Evolutionary conservation across 1,140 invertebrate species (phyloP), one percentile per base, ranked within the genome.

Genomic region (Patella vulgata): DNA sequence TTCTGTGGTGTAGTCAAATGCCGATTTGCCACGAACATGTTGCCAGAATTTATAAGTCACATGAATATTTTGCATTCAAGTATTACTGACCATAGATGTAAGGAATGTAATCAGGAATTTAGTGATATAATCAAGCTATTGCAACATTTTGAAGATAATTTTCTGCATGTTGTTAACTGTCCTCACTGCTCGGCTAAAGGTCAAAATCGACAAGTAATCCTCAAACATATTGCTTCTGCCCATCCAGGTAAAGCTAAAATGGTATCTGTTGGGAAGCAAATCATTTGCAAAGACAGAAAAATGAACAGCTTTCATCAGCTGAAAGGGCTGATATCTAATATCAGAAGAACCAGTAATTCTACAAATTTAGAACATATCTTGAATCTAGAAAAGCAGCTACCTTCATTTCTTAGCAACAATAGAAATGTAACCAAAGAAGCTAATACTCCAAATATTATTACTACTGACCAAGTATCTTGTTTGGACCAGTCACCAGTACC

Each of bases 191-290:
- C 69, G 17, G 61, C 66, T 21, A 73, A 75, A 60, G 71, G 68
- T 46, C 68, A 63, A 14, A 66, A 75, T 33, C 59, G 75, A n/a
- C 51, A 63, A 25, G 62, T 65, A 27, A 58, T 78, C 14, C 44
- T 78, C 9, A 67, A 63, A 23, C 75, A 78, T 36, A 75, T 78
- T 11, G 52, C 69, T 27, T 14, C 63, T 2, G 58, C 27, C 21
- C 75, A 78, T 47, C 75, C 71, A 9, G 75, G 75, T 11, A 78
- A 78, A 63, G 66, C 73, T 12, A 75, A 73, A 55, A 74, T 75
- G 62, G 71, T 78, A 6, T 71, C 67, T 36, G 75, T 78, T 9
- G 71, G 73, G 27, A 71, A 70, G 23, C 75, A 78, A 52, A 57
- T 78, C 6, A 65, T 78, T 19, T 78, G 75, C 51, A 60, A 70